phyloP scores from a whole-genome alignment of 2,888 invertebrate genomes.

The Hydropsyche betteni region DNA sequence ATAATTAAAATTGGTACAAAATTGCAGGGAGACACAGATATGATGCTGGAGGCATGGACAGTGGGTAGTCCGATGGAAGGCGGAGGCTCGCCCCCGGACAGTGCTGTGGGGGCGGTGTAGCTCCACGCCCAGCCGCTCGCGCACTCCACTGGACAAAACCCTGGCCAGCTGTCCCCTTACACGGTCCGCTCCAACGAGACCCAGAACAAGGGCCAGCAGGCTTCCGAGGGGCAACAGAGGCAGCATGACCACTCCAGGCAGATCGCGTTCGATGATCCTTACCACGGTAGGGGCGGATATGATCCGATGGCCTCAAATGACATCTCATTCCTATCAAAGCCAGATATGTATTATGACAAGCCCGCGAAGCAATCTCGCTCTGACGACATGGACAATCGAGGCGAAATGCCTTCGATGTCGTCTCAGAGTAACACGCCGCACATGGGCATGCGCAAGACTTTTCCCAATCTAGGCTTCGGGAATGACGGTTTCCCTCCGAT shows the following conservation, averaged over 20 bases:
- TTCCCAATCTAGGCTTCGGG: background rate
- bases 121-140: constrained; percentile 44
- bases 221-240: background rate
- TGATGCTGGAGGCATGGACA: constrained; percentile 69
- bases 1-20: too few species aligned
- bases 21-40: constrained; percentile 71
- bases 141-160: constrained; percentile 14
- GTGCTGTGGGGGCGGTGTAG: constrained; percentile 49
- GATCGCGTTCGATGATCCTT: constrained; percentile 10
- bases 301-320: background rate
- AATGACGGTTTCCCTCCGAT: background rate
- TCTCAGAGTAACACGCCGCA: constrained; percentile 29
- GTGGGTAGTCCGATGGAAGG: constrained; percentile 58
- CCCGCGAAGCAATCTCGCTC: background rate
- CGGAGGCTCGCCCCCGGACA: constrained; percentile 53
- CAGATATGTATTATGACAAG: background rate
- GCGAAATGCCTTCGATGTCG: constrained; percentile 19
- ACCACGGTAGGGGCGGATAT: background rate
- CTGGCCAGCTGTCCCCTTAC: background rate
- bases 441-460: constrained; percentile 21
- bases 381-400: background rate
- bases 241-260: background rate
- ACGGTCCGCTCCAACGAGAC: background rate
- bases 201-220: background rate
- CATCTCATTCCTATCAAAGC: constrained; percentile 8